phyloP scores from a whole-genome alignment of 2,888 invertebrate genomes.

The Troides oblongomaculatus region DNA sequence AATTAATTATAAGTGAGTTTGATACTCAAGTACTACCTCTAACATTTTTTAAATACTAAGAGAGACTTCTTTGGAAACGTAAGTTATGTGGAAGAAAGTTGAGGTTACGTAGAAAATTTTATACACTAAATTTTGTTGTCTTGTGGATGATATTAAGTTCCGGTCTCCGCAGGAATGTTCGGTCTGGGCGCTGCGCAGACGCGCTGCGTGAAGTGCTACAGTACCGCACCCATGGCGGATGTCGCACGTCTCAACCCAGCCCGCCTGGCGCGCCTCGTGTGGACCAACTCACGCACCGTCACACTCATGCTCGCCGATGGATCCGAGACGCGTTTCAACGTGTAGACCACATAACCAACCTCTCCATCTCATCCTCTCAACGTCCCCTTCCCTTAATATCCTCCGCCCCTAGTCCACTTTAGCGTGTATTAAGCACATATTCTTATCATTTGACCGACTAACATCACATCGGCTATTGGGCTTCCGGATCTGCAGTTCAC shows the following conservation, averaged over 20 bases:
- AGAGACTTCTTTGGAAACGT: no score
- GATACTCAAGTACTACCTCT: no score
- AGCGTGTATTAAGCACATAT: background rate
- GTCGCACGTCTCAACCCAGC: slow-evolving; percentile 92
- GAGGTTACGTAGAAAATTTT: no score
- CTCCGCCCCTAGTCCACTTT: background rate
- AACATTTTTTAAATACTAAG: no score
- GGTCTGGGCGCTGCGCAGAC: slow-evolving; percentile 98
- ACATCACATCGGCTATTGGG: no score
- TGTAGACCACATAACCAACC: slow-evolving; percentile 40
- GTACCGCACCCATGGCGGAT: slow-evolving; percentile 95
- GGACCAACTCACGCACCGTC: slow-evolving; percentile 96
- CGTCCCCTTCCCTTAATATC: background rate
- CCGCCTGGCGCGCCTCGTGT: slow-evolving; percentile 93
- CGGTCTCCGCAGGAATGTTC: slow-evolving; percentile 86
- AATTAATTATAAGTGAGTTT: no score
- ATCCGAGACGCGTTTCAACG: slow-evolving; percentile 84
- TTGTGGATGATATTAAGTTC: background rate
- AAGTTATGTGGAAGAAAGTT: no score
- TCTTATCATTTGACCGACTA: no score
- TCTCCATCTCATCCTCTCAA: background rate
- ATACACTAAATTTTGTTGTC: no score
- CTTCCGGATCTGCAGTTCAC: no score
- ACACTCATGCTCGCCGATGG: slow-evolving; percentile 97
- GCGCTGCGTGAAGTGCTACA: slow-evolving; percentile 96